Evolutionary conservation across 2,113 vertebrate genomes (phyloP), one percentile per base, ranked within the genome.

Genomic region (Hassar affinis): DNA sequence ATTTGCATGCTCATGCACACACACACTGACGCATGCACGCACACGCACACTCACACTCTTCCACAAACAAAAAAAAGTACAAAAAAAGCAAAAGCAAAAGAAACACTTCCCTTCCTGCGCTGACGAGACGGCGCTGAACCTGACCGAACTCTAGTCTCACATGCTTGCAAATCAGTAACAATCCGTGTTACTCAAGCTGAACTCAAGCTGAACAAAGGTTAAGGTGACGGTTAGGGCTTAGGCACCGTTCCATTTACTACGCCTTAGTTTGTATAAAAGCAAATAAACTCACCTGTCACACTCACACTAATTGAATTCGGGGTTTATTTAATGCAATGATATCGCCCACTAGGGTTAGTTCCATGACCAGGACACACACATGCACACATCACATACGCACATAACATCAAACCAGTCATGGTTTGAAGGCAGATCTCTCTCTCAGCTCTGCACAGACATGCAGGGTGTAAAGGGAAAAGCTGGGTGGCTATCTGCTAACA

Each of bases 401-500:
- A n/a, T n/a, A n/a, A n/a, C n/a, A n/a, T n/a, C n/a, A n/a, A n/a
- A n/a, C n/a, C n/a, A n/a, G n/a, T n/a, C n/a, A n/a, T n/a, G n/a
- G n/a, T n/a, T n/a, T n/a, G n/a, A n/a, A n/a, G n/a, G n/a, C n/a
- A n/a, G n/a, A n/a, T n/a, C n/a, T n/a, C n/a, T n/a, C 49, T 42
- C 33, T 68, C 47, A 78, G 76, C 57, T 72, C 47, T 82, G 78
- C 64, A 45, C 42, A 76, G 62, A 78, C 61, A 25, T 35, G 52
- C 42, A 22, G 59, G 61, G 33, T 30, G 78, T n/a, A 59, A 87
- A 75, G 75, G 62, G 86, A 57, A 78, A 61, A 66, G 83, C 74
- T 79, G 76, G 33, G 64, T 1, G 51, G 82, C 81, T 86, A 78
- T 87, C 66, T 79, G 89, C 62, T 85, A 85, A 76, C 59, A 88